Percentiles rank a stretch among this genome's conserved stretches.
Conservation (phyloP, 2,888 invertebrate genomes). For the Zeuzera pyrina region DNA sequence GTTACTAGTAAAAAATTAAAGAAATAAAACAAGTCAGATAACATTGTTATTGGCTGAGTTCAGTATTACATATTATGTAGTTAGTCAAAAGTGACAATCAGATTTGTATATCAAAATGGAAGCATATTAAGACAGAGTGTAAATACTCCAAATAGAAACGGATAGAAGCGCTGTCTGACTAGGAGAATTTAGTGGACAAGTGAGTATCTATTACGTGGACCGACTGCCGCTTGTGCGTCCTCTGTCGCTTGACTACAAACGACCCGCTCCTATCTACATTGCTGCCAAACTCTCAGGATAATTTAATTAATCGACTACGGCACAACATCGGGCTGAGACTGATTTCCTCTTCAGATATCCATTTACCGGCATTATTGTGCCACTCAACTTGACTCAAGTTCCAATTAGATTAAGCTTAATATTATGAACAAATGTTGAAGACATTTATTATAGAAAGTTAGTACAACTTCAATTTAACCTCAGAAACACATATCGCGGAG, state of each 20-base stretch:
- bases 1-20: too few relatives aligned
- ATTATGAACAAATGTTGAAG: slow-evolving; percentile 22
- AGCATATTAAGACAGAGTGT: slow-evolving; percentile 65
- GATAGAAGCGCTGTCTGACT: slow-evolving; percentile 54
- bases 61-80: too few relatives aligned
- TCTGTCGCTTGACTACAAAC: background rate
- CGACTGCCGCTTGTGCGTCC: background rate
- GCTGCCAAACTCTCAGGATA: slow-evolving; percentile 45
- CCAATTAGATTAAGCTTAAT: slow-evolving; percentile 46
- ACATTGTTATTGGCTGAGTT: too few relatives aligned
- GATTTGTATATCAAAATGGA: slow-evolving; percentile 69
- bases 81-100: slow-evolving; percentile 61
- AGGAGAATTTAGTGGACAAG: slow-evolving; percentile 38
- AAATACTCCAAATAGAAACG: slow-evolving; percentile 67
- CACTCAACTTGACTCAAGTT: too few relatives aligned
- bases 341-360: slow-evolving; percentile 62
- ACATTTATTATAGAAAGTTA: too few relatives aligned
- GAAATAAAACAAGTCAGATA: too few relatives aligned
- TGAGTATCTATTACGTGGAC: slow-evolving; percentile 18
- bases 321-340: slow-evolving; percentile 46
- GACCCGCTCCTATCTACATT: slow-evolving; percentile 2
- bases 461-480: too few relatives aligned
- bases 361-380: slow-evolving; percentile 58
- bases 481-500: too few relatives aligned
- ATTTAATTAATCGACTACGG: slow-evolving; percentile 64